phyloP scores from a whole-genome alignment of 2,888 invertebrate genomes.

The Tinea trinotella region DNA sequence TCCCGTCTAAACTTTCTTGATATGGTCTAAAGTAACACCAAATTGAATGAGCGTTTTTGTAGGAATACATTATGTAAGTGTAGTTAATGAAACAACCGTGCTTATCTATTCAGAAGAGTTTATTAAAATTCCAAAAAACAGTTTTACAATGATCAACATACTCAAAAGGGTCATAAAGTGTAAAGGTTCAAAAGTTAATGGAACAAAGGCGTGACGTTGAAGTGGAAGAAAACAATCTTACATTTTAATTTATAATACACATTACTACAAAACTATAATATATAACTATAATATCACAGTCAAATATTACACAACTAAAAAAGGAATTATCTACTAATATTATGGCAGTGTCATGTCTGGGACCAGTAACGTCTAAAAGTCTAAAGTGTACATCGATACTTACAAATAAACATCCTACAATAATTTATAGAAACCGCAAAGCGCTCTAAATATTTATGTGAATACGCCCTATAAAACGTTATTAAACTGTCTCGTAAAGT shows the following conservation, averaged over 20 bases:
- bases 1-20: background rate
- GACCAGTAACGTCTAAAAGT: background rate
- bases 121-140: background rate
- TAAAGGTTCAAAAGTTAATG: constrained; percentile 3
- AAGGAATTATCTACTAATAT: constrained; percentile 32
- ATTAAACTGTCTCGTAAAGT: background rate
- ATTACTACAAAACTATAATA: constrained; percentile 48
- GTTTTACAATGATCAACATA: background rate
- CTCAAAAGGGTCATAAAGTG: constrained; percentile 2
- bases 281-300: constrained; percentile 73
- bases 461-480: too few species aligned
- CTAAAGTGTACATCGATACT: background rate
- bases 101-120: constrained; percentile 1
- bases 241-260: constrained; percentile 57
- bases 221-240: constrained; percentile 23
- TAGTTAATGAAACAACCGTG: background rate
- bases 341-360: constrained; percentile 55
- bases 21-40: too few species aligned
- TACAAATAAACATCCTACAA: background rate
- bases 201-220: background rate
- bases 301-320: constrained; percentile 66
- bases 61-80: too few species aligned
- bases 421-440: background rate
- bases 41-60: too few species aligned
- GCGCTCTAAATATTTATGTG: too few species aligned